Conservation (phyloP, 2,888 invertebrate species). For the Sialis fuliginosa region DNA sequence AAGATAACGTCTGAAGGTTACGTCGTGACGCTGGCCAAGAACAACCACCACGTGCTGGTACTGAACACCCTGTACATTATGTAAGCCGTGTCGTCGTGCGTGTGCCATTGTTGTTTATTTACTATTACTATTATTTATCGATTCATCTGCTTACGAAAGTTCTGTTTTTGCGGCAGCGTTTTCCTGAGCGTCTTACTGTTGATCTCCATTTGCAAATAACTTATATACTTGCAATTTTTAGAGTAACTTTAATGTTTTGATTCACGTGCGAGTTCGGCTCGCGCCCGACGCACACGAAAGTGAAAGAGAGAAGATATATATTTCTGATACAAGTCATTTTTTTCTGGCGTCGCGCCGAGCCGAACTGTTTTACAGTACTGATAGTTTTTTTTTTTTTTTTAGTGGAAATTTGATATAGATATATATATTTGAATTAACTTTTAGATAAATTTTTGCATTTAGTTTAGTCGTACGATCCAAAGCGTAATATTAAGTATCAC, state of each 20-base stretch:
- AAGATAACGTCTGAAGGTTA: conserved; percentile 95
- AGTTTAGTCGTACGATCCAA: conserved; percentile 6
- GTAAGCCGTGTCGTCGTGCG: conserved; percentile 35
- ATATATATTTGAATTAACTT: background rate
- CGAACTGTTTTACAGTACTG: conserved; percentile 2
- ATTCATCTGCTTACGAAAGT: too few relatives aligned
- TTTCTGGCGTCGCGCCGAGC: background rate
- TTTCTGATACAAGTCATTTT: too few relatives aligned
- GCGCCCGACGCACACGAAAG: too few relatives aligned
- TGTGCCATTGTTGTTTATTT: too few relatives aligned
- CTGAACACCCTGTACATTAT: conserved; percentile 85
- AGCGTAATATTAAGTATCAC: conserved; percentile 2
- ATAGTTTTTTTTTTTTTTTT: conserved; percentile 3
- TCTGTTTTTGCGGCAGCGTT: too few relatives aligned
- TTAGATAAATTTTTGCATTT: conserved; percentile 6
- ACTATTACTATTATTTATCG: too few relatives aligned
- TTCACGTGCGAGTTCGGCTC: too few relatives aligned
- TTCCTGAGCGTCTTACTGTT: too few relatives aligned
- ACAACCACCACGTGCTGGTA: conserved; percentile 96
- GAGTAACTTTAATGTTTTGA: too few relatives aligned
- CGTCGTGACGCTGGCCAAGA: conserved; percentile 91
- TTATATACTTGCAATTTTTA: too few relatives aligned
- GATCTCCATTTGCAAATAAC: too few relatives aligned
- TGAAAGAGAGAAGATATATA: too few relatives aligned
- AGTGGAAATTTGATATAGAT: background rate